Evolutionary conservation across 2,113 vertebrate genomes (phyloP), one percentile per base, ranked within the genome.

Genomic region (Erythrocebus patas): DNA sequence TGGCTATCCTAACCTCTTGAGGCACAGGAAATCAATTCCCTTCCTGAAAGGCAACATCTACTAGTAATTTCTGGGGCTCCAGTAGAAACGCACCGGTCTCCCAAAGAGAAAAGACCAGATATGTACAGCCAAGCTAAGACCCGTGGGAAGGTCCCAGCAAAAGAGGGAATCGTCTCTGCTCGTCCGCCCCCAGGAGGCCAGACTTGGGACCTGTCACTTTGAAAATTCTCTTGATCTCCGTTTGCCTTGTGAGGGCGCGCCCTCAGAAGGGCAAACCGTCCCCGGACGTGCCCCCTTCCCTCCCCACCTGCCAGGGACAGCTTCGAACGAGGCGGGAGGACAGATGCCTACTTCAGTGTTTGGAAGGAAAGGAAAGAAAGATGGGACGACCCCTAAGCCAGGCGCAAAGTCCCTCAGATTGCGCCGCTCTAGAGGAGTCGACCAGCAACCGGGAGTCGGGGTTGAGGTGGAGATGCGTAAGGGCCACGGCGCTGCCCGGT

Each of bases 171-270:
- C 68, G 8, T 88, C 86, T 97, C 96, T 32, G 95, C 94, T 95
- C 5, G 64, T 40, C 92, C 20, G 95, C 97, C 97, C 97, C 97
- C 97, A 90, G 92, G 97, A 98, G 98, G 97, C 96, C 93, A 93
- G 95, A 52, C 88, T 76, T 25, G 70, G 92, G 95, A 95, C 90
- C 40, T 57, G 80, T 76, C 64, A 0, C 48, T 89, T 72, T 18
- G 40, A 76, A 68, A 50, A 78, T 61, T 75, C 40, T 59, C 55
- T 22, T 5, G 0, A 5, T 57, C 38, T 70, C 23, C 6, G 11
- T 40, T 57, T 18, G 8, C 9, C 72, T 35, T 4, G 32, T 0
- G 70, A 92, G 83, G n/a, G 27, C 9, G 23, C 14, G 23, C 7
- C n/a, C 40, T 35, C 12, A 8, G 48, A 35, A 48, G 43, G 66